Evolutionary conservation across 1,140 invertebrate species (phyloP).

Genomic region (Seison nebaliae): DNA sequence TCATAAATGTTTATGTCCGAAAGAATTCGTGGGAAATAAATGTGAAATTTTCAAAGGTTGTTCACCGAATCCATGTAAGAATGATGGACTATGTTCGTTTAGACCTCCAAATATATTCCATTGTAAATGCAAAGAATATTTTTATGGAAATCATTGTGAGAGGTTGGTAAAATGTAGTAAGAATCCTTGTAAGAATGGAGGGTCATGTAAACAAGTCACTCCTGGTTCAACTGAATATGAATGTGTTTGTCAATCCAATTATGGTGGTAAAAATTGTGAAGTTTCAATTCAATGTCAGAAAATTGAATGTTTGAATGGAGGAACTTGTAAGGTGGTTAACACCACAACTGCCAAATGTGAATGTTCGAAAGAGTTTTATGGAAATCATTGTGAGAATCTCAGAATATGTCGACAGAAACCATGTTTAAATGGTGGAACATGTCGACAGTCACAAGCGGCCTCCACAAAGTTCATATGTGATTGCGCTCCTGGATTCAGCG

Average conservation of each 20-base stretch:
- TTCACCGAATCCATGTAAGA: constrained; percentile 16
- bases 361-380: constrained; percentile 9
- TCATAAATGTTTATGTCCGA: constrained; percentile 44
- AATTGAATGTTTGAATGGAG: constrained; percentile 13
- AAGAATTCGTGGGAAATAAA: constrained; percentile 57
- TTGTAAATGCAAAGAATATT: constrained; percentile 1
- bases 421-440: constrained; percentile 15
- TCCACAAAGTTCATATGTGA: constrained; percentile 38
- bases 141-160: constrained; percentile 4
- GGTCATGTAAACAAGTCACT: constrained; percentile 19
- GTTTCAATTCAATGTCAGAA: constrained; percentile 6
- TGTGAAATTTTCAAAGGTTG: constrained; percentile 42
- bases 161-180: neutral
- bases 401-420: constrained; percentile 14
- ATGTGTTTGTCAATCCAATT: constrained; percentile 7
- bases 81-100: constrained; percentile 6
- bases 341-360: constrained; percentile 33
- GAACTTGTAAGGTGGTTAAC: constrained; percentile 9
- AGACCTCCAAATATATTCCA: constrained; percentile 18
- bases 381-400: constrained; percentile 11
- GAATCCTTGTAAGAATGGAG: neutral
- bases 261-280: constrained; percentile 9
- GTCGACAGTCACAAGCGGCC: constrained; percentile 4
- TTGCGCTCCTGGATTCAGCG: constrained; percentile 46
- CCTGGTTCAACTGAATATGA: constrained; percentile 53